Conservation (phyloP, 2,113 vertebrate species). For the Leucopsar rothschildi region DNA sequence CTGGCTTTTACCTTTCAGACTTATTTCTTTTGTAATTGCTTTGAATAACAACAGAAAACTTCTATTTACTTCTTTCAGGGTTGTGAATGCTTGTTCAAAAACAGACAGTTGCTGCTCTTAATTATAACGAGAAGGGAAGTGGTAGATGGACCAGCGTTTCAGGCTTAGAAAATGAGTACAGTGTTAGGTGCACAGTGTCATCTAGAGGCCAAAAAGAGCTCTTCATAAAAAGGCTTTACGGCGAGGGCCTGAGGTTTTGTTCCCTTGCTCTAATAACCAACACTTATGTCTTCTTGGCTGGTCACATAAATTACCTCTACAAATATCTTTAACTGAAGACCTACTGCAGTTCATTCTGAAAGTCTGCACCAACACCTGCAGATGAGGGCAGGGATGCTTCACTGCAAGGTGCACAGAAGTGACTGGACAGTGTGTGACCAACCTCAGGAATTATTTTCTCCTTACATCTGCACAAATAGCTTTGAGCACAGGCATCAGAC, state of each 20-base stretch:
- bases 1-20: background rate
- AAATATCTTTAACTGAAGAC: background rate
- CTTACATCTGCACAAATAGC: background rate
- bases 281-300: background rate
- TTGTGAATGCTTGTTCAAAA: background rate
- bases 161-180: background rate
- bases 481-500: background rate
- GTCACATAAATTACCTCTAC: background rate
- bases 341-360: background rate
- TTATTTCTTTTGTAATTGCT: background rate
- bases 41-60: background rate
- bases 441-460: background rate
- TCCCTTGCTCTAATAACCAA: background rate
- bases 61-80: background rate
- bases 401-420: background rate
- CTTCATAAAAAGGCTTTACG: background rate
- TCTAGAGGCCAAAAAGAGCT: constrained; percentile 22
- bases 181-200: constrained; percentile 28
- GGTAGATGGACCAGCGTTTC: background rate
- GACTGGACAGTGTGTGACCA: background rate
- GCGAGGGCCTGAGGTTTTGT: background rate
- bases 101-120: background rate
- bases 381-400: background rate
- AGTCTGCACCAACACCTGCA: background rate
- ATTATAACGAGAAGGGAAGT: background rate